These are phyloP conservation scores for Pseudomyrmex dendroicus DNA, from an alignment of 1,140 invertebrate species.

Conservation along the genomic window DNA sequence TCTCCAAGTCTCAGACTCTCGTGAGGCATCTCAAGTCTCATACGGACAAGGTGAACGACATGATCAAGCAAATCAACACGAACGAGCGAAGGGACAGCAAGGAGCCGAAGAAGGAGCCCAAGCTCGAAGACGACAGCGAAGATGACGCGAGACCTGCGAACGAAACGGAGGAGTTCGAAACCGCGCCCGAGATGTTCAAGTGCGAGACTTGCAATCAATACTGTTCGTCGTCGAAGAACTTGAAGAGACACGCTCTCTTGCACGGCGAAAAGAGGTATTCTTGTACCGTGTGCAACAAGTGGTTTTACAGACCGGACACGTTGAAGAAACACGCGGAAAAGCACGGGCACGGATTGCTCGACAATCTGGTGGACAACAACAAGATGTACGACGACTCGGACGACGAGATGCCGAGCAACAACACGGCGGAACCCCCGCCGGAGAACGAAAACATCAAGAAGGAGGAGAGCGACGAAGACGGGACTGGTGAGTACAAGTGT, in stretches of 20 bases:
- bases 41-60: constrained; percentile 73
- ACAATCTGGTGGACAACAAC: constrained; percentile 79
- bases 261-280: constrained; percentile 84
- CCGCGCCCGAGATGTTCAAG: constrained; percentile 81
- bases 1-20: constrained; percentile 78
- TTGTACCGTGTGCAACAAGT: constrained; percentile 84
- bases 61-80: constrained; percentile 72
- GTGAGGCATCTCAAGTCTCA: constrained; percentile 78
- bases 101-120: constrained; percentile 68
- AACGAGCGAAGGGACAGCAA: constrained; percentile 64
- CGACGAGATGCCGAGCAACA: constrained; percentile 73
- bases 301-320: constrained; percentile 83
- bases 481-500: constrained; percentile 80
- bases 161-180: constrained; percentile 77
- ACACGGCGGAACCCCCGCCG: constrained; percentile 59
- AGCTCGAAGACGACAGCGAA: constrained; percentile 72
- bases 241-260: constrained; percentile 81
- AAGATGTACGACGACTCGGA: constrained; percentile 80
- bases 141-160: constrained; percentile 73
- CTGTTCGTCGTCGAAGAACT: constrained; percentile 82
- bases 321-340: constrained; percentile 83
- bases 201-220: constrained; percentile 82
- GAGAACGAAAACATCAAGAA: constrained; percentile 76
- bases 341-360: constrained; percentile 80
- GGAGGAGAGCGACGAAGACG: constrained; percentile 79